A percentile compares a stretch with the other conserved stretches of the same genome.
Evolutionary conservation across 1,140 invertebrate species (phyloP).

Genomic region (Mycetomoellerius zeteki): DNA sequence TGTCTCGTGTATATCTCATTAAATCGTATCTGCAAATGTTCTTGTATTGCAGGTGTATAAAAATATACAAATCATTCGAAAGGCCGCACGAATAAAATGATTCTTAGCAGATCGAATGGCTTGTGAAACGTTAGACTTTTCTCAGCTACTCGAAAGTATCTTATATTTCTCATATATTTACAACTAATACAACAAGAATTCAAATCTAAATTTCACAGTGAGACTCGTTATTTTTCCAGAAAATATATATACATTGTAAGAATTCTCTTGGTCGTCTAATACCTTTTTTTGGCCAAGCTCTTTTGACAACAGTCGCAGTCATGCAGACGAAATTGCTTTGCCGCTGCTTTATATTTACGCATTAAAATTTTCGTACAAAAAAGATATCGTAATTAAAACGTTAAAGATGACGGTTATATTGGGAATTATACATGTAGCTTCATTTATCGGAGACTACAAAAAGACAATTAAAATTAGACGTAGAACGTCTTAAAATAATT

Average conservation of each 20-base stretch:
- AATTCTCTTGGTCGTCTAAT: conserved; percentile 63
- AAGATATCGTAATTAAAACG: conserved; percentile 54
- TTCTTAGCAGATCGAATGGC: conserved; percentile 65
- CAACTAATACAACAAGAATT: conserved; percentile 69
- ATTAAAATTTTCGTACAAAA: conserved; percentile 60
- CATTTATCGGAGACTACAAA: conserved; percentile 43
- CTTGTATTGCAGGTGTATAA: conserved; percentile 62
- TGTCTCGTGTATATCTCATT: conserved; percentile 37
- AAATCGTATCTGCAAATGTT: conserved; percentile 57
- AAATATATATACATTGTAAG: conserved; percentile 64
- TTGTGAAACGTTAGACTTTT: conserved; percentile 66
- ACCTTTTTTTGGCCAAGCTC: conserved; percentile 63
- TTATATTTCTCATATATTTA: conserved; percentile 66
- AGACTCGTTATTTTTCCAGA: conserved; percentile 56
- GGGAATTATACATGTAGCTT: conserved; percentile 57
- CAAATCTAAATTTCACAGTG: conserved; percentile 60
- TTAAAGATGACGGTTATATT: conserved; percentile 52
- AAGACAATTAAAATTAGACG: conserved; percentile 39
- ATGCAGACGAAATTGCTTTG: conserved; percentile 53
- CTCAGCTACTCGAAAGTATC: conserved; percentile 60
- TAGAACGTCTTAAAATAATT: conserved; percentile 48
- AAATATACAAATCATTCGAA: conserved; percentile 70
- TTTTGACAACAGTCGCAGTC: conserved; percentile 65
- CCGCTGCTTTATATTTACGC: conserved; percentile 45
- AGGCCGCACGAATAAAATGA: conserved; percentile 67